These are phyloP conservation scores for Aegotheles bennettii DNA, from an alignment of 2,113 vertebrate species.

Conservation along the genomic window DNA sequence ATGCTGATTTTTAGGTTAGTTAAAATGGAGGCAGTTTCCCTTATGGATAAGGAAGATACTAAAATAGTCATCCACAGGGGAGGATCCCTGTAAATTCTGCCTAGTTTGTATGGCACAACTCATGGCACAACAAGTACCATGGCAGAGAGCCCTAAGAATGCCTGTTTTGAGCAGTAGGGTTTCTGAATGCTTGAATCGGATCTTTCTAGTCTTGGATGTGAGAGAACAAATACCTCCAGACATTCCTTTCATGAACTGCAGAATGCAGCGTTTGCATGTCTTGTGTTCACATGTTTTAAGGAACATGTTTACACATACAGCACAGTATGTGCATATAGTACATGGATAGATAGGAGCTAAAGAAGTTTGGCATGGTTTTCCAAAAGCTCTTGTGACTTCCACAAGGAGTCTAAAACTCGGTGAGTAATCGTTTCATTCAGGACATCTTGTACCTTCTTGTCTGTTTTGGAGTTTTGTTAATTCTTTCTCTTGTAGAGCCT, in stretches of 20 bases:
- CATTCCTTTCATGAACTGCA: not conserved
- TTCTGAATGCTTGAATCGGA: not conserved
- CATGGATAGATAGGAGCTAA: not conserved
- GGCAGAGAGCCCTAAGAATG: not conserved
- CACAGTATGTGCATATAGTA: not conserved
- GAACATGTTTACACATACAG: not conserved
- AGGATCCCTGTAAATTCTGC: not conserved
- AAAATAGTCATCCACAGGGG: not conserved
- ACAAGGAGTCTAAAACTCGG: not conserved
- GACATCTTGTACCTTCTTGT: not conserved
- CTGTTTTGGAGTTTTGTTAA: not conserved
- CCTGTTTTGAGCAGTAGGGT: not conserved
- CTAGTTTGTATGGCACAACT: not conserved
- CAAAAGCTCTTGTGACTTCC: not conserved
- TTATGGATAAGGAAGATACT: not conserved
- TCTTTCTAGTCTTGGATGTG: not conserved
- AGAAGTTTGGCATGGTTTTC: not conserved
- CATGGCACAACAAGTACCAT: not conserved
- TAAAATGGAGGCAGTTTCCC: not conserved
- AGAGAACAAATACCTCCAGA: not conserved
- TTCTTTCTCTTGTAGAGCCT: not conserved
- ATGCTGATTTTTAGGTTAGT: not conserved
- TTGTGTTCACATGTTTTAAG: not conserved
- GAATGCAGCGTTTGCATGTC: not conserved
- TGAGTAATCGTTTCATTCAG: not conserved